Conservation (phyloP, 2,113 vertebrate species). For the Myotis yumanensis region DNA sequence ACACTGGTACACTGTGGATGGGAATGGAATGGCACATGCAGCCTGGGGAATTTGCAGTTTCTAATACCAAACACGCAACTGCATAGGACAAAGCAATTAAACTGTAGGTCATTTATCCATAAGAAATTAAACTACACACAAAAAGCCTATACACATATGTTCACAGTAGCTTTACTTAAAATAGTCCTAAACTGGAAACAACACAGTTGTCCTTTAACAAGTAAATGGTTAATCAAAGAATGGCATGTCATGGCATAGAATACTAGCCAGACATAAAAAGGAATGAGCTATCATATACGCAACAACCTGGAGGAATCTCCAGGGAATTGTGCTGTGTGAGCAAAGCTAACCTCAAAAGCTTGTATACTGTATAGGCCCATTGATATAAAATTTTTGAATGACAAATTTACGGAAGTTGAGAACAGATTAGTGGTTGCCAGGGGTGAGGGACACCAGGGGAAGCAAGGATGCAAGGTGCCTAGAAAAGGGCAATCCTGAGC, state of each 20-base stretch:
- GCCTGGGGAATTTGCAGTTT: background rate
- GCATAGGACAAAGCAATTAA: background rate
- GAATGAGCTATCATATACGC: background rate
- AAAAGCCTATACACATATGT: background rate
- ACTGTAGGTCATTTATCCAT: background rate
- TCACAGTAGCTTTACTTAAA: background rate
- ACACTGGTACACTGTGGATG: accelerated
- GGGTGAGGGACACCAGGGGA: background rate
- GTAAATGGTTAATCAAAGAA: background rate
- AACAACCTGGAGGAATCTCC: background rate
- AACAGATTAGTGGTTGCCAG: background rate
- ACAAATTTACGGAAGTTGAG: background rate
- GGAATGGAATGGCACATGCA: background rate
- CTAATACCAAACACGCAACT: background rate
- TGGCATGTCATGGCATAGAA: background rate
- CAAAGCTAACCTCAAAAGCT: background rate
- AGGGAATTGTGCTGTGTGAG: background rate
- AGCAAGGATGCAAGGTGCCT: too few species aligned
- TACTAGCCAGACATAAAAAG: background rate
- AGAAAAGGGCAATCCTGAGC: background rate
- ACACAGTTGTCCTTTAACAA: background rate
- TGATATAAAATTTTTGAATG: background rate
- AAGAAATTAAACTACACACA: background rate
- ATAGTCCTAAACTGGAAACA: background rate
- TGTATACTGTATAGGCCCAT: background rate